Evolutionary conservation across 2,113 vertebrate species (phyloP).

Genomic region (Ploceus nigricollis): DNA sequence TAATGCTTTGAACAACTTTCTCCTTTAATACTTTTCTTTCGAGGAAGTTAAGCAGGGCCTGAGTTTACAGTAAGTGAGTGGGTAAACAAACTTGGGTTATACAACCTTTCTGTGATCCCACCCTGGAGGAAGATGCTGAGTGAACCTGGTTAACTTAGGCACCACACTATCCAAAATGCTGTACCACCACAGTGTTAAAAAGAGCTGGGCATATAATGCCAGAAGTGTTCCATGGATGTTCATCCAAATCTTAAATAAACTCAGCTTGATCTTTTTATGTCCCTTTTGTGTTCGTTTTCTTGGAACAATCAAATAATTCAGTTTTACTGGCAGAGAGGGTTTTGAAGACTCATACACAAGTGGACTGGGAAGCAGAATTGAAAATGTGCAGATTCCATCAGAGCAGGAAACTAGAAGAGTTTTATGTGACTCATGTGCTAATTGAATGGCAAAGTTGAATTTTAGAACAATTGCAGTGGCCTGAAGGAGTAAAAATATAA

Average conservation of each 20-base stretch:
- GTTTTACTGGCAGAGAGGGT: neutral
- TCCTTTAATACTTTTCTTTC: neutral
- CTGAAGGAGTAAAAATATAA: neutral
- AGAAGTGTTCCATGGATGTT: neutral
- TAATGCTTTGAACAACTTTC: neutral
- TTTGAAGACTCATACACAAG: neutral
- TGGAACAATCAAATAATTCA: neutral
- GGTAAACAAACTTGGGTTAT: neutral
- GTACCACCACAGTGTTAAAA: neutral
- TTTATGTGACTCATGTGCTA: neutral
- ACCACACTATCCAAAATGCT: neutral
- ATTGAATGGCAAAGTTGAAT: neutral
- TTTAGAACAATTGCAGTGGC: neutral
- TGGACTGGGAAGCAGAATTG: neutral
- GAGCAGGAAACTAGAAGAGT: neutral
- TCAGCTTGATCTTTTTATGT: slow-evolving; percentile 9
- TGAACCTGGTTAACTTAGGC: neutral
- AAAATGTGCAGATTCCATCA: neutral
- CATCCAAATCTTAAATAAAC: slow-evolving; percentile 19
- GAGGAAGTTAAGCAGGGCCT: neutral
- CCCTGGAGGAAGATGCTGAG: neutral
- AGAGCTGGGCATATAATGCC: neutral
- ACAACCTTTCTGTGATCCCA: neutral
- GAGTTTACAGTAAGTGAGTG: neutral
- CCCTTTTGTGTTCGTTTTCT: neutral